A percentile compares a stretch with the other conserved stretches of the same genome.
Conservation (phyloP, 2,888 invertebrate genomes). For the Meiosimyza decipiens region DNA sequence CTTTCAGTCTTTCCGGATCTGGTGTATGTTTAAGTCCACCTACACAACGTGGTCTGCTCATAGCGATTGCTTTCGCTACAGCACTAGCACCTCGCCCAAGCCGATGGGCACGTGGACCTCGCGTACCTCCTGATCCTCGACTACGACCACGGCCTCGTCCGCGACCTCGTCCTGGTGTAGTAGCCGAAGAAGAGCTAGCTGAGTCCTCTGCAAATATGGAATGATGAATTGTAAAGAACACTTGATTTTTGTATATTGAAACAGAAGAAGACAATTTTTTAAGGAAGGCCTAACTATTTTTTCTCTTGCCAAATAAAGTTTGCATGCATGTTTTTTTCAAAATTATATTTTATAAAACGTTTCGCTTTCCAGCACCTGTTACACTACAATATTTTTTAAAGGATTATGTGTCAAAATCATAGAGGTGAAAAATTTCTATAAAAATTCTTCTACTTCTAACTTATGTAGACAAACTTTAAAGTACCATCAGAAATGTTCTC, state of each 20-base stretch:
- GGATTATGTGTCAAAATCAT: background rate
- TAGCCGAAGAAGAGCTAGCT: conserved; percentile 41
- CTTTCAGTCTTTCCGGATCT: conserved; percentile 62
- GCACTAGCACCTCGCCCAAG: conserved; percentile 63
- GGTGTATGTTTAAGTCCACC: conserved; percentile 63
- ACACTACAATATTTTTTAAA: too few species aligned
- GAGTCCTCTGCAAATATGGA: conserved; percentile 46
- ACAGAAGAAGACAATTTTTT: too few species aligned
- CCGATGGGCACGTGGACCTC: conserved; percentile 56
- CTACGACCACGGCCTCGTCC: conserved; percentile 56
- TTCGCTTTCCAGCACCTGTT: too few species aligned
- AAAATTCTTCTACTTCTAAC: too few species aligned
- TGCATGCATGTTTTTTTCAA: too few species aligned
- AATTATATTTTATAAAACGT: too few species aligned
- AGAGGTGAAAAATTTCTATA: too few species aligned
- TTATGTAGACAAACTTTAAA: too few species aligned
- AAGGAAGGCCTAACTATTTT: too few species aligned
- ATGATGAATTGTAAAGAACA: background rate
- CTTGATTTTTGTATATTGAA: background rate
- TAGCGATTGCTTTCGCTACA: conserved; percentile 58
- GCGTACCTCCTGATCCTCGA: conserved; percentile 45
- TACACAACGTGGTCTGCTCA: conserved; percentile 61
- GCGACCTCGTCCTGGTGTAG: conserved; percentile 51
- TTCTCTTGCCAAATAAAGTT: too few species aligned
- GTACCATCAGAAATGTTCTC: too few species aligned